phyloP scores from a whole-genome alignment of 53 echinoderm and acorn worm species.

The Crossaster papposus region DNA sequence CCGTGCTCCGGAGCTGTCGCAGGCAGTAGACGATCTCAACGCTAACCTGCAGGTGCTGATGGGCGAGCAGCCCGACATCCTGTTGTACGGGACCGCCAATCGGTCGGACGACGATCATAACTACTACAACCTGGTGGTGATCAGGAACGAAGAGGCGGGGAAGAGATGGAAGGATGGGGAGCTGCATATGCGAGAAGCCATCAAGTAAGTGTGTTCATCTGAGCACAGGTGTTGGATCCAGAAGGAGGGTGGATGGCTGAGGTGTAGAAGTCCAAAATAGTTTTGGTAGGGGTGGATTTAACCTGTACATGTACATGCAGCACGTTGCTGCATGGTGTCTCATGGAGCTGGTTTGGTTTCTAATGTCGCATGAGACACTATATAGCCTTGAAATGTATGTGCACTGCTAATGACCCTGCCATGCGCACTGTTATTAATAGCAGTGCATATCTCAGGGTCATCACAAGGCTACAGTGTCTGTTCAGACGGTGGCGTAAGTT shows the following conservation, averaged over 20 bases:
- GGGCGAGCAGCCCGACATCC: background rate
- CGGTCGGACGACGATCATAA: background rate
- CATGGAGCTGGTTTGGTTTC: no score
- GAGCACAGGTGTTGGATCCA: background rate
- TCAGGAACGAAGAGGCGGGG: background rate
- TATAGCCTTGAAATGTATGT: no score
- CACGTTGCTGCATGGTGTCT: no score
- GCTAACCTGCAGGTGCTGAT: background rate
- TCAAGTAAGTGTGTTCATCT: slow-evolving; percentile 24
- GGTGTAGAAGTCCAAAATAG: background rate
- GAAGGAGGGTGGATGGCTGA: slow-evolving; percentile 10
- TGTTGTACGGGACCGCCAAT: slow-evolving; percentile 1
- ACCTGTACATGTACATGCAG: no score
- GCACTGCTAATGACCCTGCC: no score
- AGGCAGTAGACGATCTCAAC: background rate
- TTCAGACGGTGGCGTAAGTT: no score
- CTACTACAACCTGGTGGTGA: slow-evolving; percentile 5
- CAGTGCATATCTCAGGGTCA: no score
- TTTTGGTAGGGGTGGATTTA: no score
- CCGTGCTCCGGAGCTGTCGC: background rate
- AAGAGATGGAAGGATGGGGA: slow-evolving; percentile 31
- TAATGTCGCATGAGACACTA: no score
- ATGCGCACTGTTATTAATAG: no score
- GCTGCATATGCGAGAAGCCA: slow-evolving; percentile 34
- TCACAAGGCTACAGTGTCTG: no score